A percentile compares a stretch with the other conserved stretches of the same genome.
These are phyloP conservation scores for Poeciliopsis gracilis DNA, from an alignment of 2,797 vertebrate species.

Conservation along the genomic window DNA sequence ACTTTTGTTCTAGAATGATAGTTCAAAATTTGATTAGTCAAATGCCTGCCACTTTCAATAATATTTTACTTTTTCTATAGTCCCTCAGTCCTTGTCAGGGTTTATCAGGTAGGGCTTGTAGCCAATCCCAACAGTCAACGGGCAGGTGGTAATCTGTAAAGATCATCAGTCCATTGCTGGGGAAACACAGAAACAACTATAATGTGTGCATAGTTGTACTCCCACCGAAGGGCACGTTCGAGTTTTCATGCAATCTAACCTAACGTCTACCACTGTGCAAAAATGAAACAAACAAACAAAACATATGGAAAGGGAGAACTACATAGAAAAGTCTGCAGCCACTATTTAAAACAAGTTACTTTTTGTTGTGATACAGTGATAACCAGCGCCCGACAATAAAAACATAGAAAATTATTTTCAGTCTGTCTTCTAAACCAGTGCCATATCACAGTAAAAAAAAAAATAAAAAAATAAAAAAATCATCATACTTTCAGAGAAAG, in stretches of 20 bases:
- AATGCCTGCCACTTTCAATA: not conserved
- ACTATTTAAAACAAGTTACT: not conserved
- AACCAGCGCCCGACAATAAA: not conserved
- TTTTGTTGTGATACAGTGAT: not conserved
- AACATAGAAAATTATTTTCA: not conserved
- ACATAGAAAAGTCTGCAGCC: not conserved
- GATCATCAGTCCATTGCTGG: not conserved
- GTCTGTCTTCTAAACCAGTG: no score
- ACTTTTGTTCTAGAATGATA: not conserved
- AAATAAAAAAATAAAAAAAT: no score
- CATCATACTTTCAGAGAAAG: no score
- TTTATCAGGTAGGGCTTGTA: not conserved
- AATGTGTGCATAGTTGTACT: not conserved
- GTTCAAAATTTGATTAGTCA: not conserved
- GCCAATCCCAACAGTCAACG: not conserved
- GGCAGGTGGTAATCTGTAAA: not conserved
- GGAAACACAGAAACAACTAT: not conserved
- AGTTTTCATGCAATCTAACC: not conserved
- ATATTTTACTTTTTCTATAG: no score
- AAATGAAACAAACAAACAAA: not conserved
- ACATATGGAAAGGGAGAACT: not conserved
- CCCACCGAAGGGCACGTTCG: not conserved
- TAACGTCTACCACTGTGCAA: not conserved
- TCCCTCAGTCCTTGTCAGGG: not conserved
- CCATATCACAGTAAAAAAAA: not conserved